Percentiles rank a stretch among this genome's conserved stretches.
Conservation (phyloP, 2,797 vertebrate species). For the Diglossa cyanea region DNA sequence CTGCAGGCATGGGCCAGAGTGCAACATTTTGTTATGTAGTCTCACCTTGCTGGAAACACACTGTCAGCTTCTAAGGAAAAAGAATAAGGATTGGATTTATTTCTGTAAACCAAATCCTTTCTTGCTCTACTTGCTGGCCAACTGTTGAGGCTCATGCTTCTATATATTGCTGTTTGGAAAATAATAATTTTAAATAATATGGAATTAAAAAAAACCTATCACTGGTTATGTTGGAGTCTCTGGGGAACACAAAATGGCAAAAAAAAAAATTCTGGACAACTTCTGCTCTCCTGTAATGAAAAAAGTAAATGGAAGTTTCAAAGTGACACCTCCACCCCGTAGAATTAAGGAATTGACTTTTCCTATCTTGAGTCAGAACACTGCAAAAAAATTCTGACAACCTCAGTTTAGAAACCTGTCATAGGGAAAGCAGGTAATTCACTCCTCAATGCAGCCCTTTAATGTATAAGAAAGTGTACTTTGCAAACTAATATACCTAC, state of each 20-base stretch:
- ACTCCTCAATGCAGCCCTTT: background rate
- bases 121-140: background rate
- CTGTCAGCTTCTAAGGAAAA: background rate
- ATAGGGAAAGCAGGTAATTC: conserved; percentile 10
- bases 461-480: background rate
- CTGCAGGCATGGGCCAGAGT: conserved; percentile 6
- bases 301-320: conserved; percentile 38
- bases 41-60: background rate
- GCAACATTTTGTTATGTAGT: conserved; percentile 35
- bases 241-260: background rate
- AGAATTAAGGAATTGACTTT: conserved; percentile 51
- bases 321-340: conserved; percentile 25
- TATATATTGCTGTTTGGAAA: background rate
- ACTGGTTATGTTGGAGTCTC: background rate
- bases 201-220: background rate
- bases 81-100: background rate
- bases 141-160: background rate
- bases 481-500: background rate
- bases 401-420: conserved; percentile 9
- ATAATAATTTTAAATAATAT: background rate
- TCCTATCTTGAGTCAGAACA: background rate
- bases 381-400: conserved; percentile 47
- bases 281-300: conserved; percentile 27
- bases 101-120: background rate
- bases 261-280: conserved; percentile 6